Evolutionary conservation across 2,113 vertebrate species (phyloP), one percentile per base, ranked within the genome.

Genomic region (Hippocampus mohnikei): DNA sequence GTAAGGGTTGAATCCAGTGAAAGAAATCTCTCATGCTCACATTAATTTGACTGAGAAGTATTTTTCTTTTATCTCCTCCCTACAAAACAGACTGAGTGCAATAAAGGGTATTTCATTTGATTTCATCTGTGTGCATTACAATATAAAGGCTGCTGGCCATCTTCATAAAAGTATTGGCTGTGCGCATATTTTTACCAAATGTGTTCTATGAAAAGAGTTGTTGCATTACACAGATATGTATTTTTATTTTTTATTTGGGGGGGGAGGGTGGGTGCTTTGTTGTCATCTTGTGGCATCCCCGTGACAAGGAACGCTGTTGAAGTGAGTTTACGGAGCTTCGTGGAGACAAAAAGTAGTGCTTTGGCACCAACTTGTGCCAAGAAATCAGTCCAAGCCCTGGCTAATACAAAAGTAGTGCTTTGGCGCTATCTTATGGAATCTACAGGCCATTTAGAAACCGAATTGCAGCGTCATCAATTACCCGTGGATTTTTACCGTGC

Each of bases 371-470:
- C 27, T 8, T 8, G 4, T 33, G 11, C 6, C 15, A 50, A 18
- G 5, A 6, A 16, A 50, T 1, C 16, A 7, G 46, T 11, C 42
- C 10, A 44, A 44, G 10, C 42, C 12, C 12, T 3, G 42, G 12
- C 3, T 44, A n/a, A n/a, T 8, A 21, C 18, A 53, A 21, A 53
- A 53, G 18, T 53, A n/a, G 20, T 53, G 20, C 2, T 23, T 41
- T 60, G 82, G 80, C 72, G 33, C 33, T 37, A 71, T 79, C 52
- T n/a, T 10, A 0, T 55, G 21, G 8, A 55, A 9, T 50, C 18
- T 50, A 50, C 20, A 50, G 18, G 48, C 48, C 12, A 50, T 20
- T 18, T 21, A 50, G 4, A 18, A 44, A 44, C 42, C 46, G 6
- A 20, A 16, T 48, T 48, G 46, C 2, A 13, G 15, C 3, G 48